Conservation (phyloP, 2,797 vertebrate genomes). For the Diplodus sargus region DNA sequence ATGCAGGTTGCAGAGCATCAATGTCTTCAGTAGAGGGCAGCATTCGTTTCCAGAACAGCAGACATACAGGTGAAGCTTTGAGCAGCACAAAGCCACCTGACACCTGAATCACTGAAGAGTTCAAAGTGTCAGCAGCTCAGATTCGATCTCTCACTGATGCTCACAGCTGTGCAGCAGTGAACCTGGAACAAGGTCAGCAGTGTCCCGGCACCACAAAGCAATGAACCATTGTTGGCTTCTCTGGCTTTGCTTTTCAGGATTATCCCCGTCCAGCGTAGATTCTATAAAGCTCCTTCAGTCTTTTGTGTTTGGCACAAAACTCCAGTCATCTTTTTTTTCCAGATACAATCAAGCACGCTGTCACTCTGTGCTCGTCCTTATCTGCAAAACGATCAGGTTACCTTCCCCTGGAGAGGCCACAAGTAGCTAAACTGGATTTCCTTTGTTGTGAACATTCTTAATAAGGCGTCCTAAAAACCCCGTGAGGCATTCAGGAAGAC, state of each 20-base stretch:
- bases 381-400: constrained; percentile 56
- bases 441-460: constrained; percentile 51
- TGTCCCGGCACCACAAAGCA: constrained; percentile 22
- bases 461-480: constrained; percentile 20
- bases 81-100: not conserved
- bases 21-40: constrained; percentile 73
- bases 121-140: constrained; percentile 14
- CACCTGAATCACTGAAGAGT: not conserved
- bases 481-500: constrained; percentile 44
- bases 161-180: not conserved
- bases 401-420: constrained; percentile 62
- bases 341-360: constrained; percentile 57
- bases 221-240: constrained; percentile 6
- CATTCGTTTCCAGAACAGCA: constrained; percentile 52
- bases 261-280: constrained; percentile 9
- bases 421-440: constrained; percentile 75
- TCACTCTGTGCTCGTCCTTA: constrained; percentile 54
- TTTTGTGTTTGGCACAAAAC: constrained; percentile 1
- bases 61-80: not conserved
- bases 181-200: constrained; percentile 29
- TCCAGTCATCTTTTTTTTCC: constrained; percentile 9
- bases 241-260: constrained; percentile 11
- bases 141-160: constrained; percentile 2
- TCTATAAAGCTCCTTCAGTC: not conserved
- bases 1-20: not conserved